A percentile compares a stretch with the other conserved stretches of the same genome.
phyloP scores from a whole-genome alignment of 2,113 vertebrate species.

The Podarcis muralis region DNA sequence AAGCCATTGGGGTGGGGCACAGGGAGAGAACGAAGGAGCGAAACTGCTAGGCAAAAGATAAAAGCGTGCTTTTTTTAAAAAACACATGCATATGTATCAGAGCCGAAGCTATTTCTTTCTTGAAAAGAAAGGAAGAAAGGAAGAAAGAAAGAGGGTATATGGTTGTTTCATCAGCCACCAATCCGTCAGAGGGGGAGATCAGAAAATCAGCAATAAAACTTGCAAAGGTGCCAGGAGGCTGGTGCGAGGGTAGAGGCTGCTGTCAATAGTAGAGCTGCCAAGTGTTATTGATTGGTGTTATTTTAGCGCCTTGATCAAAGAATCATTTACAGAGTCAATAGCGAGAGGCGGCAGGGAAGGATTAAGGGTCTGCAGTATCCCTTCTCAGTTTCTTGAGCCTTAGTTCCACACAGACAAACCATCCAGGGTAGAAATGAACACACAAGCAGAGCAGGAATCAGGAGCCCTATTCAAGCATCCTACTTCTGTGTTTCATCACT shows the following conservation, averaged over 20 bases:
- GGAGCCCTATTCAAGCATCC: neutral
- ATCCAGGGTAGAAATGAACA: neutral
- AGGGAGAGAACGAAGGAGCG: neutral
- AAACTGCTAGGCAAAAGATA: neutral
- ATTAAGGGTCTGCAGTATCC: neutral
- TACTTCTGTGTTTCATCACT: neutral
- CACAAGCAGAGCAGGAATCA: neutral
- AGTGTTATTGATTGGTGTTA: slow-evolving; percentile 43
- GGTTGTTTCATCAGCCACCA: slow-evolving; percentile 57
- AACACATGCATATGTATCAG: neutral
- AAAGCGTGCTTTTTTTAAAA: neutral
- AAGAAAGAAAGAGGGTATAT: neutral
- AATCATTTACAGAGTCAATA: slow-evolving; percentile 38
- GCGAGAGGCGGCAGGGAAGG: too few relatives aligned
- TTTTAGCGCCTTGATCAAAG: slow-evolving; percentile 52
- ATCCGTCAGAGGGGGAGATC: slow-evolving; percentile 47
- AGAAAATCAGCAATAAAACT: slow-evolving; percentile 71
- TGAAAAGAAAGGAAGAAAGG: neutral
- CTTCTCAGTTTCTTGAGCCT: neutral
- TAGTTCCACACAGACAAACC: neutral
- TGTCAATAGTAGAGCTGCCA: slow-evolving; percentile 54
- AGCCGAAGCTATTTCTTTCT: neutral
- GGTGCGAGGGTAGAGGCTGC: slow-evolving; percentile 26
- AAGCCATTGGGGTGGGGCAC: neutral
- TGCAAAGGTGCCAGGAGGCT: slow-evolving; percentile 52